Percentiles rank a stretch among this genome's conserved stretches.
Evolutionary conservation across 2,888 invertebrate genomes (phyloP).

Genomic region (Girardia tigrina): DNA sequence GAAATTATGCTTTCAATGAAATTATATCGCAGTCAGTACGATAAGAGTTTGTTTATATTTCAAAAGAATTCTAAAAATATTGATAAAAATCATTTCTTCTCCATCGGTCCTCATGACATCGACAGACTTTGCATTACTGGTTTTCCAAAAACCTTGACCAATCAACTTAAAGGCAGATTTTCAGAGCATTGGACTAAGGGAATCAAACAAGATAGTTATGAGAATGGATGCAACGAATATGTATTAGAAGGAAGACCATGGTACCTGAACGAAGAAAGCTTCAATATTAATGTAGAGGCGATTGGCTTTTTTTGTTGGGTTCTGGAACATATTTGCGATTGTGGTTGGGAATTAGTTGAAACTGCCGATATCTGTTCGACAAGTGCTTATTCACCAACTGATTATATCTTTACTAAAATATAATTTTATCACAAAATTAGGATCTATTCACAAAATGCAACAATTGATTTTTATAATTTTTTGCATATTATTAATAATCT

Average conservation of each 20-base stretch:
- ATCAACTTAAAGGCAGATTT: conserved; percentile 12
- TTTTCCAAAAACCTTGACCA: conserved; percentile 29
- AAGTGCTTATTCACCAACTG: conserved; percentile 34
- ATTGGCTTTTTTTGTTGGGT: conserved; percentile 33
- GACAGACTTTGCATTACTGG: conserved; percentile 34
- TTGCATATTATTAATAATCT: too few relatives aligned
- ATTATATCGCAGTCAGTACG: conserved; percentile 35
- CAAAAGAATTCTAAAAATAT: background rate
- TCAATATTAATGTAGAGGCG: conserved; percentile 31
- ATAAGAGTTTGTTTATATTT: conserved; percentile 34
- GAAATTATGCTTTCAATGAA: conserved; percentile 28
- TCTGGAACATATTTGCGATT: conserved; percentile 24
- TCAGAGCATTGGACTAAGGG: conserved; percentile 31
- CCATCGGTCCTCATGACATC: conserved; percentile 33
- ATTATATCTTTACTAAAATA: background rate
- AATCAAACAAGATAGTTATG: conserved; percentile 26
- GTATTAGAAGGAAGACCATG: conserved; percentile 34
- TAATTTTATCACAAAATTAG: too few relatives aligned
- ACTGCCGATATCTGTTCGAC: conserved; percentile 36
- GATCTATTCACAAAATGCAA: too few relatives aligned
- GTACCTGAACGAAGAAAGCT: conserved; percentile 33
- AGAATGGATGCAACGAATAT: conserved; percentile 32
- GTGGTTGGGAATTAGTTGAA: conserved; percentile 33
- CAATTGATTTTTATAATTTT: too few relatives aligned
- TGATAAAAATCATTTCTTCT: conserved; percentile 32